Percentiles rank a stretch among this genome's conserved stretches.
These are phyloP conservation scores for Mormyrus lacerda DNA, from an alignment of 2,113 vertebrate species.

Conservation along the genomic window DNA sequence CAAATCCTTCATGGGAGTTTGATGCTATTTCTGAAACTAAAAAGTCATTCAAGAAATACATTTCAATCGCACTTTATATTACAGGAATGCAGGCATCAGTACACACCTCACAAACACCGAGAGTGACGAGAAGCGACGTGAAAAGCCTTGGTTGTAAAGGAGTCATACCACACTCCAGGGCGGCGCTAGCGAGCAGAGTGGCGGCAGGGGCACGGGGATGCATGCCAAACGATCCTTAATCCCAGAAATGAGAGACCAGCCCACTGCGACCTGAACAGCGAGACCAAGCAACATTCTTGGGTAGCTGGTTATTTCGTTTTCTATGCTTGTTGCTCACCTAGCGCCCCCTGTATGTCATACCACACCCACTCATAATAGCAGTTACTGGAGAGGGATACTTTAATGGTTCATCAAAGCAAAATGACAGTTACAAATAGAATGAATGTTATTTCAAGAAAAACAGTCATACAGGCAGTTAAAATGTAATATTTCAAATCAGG, in stretches of 20 bases:
- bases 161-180: neutral
- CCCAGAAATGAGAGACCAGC: neutral
- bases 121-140: neutral
- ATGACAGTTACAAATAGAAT: neutral
- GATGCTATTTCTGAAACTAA: neutral
- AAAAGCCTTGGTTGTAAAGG: neutral
- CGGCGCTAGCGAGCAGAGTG: neutral
- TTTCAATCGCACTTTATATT: neutral
- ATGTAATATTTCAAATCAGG: neutral
- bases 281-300: neutral
- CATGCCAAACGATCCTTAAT: neutral
- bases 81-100: neutral
- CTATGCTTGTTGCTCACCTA: neutral
- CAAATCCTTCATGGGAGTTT: neutral
- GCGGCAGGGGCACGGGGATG: neutral
- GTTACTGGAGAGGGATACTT: neutral
- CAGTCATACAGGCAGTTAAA: neutral
- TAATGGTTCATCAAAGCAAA: neutral
- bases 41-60: neutral
- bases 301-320: neutral
- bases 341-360: neutral
- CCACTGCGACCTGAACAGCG: neutral
- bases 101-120: neutral
- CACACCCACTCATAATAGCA: neutral
- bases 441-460: neutral